Conservation (phyloP, 2,888 invertebrate genomes). For the Lamellibrachia columna region DNA sequence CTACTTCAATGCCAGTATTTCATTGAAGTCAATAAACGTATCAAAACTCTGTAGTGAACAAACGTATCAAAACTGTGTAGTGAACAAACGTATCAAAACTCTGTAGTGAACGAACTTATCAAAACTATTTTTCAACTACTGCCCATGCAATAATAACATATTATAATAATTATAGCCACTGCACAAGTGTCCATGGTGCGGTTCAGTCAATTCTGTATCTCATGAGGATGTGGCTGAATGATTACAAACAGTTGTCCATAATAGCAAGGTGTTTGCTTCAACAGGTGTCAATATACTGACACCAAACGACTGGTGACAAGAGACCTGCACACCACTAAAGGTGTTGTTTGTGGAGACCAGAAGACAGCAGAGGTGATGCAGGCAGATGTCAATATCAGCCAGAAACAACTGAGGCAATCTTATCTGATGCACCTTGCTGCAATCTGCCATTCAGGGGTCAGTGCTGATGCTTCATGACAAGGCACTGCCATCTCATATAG, state of each 20-base stretch:
- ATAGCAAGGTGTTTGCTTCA: background rate
- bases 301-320: background rate
- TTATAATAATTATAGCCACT: no score
- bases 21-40: no score
- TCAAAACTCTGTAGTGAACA: no score
- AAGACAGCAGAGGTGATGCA: background rate
- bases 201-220: no score
- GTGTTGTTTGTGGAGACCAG: background rate
- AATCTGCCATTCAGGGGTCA: background rate
- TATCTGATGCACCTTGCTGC: constrained; percentile 11
- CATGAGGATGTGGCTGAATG: background rate
- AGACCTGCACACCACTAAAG: background rate
- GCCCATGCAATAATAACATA: no score
- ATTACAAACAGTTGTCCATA: background rate
- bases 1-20: no score
- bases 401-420: background rate
- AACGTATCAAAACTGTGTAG: no score
- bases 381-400: background rate
- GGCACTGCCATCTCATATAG: background rate
- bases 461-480: background rate
- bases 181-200: no score
- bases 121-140: no score
- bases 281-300: background rate
- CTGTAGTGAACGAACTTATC: no score
- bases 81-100: no score